Conservation (phyloP, 1,140 invertebrate genomes). For the Lucilia sericata region DNA sequence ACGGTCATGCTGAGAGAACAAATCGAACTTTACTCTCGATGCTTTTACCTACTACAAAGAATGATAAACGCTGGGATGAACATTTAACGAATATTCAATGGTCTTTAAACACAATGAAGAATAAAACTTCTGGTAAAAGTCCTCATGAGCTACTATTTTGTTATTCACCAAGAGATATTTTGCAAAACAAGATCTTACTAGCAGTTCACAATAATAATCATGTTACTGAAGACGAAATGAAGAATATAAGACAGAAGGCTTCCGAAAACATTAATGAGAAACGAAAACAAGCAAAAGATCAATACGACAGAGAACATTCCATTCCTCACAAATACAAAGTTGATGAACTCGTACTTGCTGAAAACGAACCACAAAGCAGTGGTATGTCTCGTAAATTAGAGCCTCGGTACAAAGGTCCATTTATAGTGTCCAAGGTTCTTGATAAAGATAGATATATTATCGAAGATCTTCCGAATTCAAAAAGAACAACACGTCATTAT, state of each 20-base stretch:
- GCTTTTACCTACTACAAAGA: too few species aligned
- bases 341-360: conserved; percentile 54
- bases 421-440: conserved; percentile 47
- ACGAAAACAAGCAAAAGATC: not conserved
- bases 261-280: not conserved
- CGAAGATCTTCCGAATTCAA: not conserved
- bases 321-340: too few species aligned
- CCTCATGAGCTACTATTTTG: too few species aligned
- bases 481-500: conserved; percentile 40
- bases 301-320: conserved; percentile 46
- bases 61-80: too few species aligned
- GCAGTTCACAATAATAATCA: too few species aligned
- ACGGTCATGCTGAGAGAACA: too few species aligned
- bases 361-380: conserved; percentile 50
- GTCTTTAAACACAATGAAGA: too few species aligned
- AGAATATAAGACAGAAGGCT: not conserved
- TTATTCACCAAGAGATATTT: too few species aligned
- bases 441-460: conserved; percentile 47
- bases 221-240: not conserved
- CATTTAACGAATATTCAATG: too few species aligned
- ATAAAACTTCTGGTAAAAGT: too few species aligned
- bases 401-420: conserved; percentile 54
- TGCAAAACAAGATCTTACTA: too few species aligned
- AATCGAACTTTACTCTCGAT: too few species aligned
- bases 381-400: conserved; percentile 48